Base-by-base conservation (phyloP, 64 coral and sea anemone genomes). In the Dendronephthya gigantea region DNA sequence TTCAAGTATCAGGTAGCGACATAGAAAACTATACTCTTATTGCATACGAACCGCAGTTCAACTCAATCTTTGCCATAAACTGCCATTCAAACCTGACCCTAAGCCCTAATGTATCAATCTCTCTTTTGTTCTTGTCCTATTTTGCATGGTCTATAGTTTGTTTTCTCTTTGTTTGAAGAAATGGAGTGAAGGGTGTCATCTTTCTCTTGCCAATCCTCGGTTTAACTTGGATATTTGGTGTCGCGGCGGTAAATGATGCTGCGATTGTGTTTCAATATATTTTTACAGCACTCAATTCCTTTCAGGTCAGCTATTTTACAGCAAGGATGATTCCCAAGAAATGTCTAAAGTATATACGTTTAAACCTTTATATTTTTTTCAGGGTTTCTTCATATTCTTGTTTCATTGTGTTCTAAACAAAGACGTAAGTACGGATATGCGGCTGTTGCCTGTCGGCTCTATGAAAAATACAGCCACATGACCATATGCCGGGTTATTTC, bases 141-240 rank as follows among this genome's bases (percentile, higher is more conserved):
- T n/a, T n/a, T n/a, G n/a, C n/a, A n/a, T n/a, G n/a, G n/a, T n/a
- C n/a, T n/a, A n/a, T n/a, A n/a, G 4, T 45, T 45, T 11, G 41
- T 39, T 69, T 30, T 19, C 9, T 40, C 22, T 84, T 5, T 38
- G 8, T 83, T 84, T 50, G 17, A 14, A 90, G 88, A 29, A 83
- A 50, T 11, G 40, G 49, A 49, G 82, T 85, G 3, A 90, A 84
- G 83, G 88, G 88, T 34, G 70, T 90, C 70, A 14, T 90, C 43
- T 59, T 48, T 22, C 82, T 90, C 66, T 82, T 90, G 43, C 88
- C 88, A n/a, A 48, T 90, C 45, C 83, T 90, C 7, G 88, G 88
- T 16, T 45, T 90, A 13, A 85, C 88, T 17, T 90, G 88, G 88
- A 4, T 90, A 33, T 90, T 90, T 85, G 88, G 88, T 9, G 25